These are phyloP conservation scores for Nomada flava DNA, from an alignment of 2,888 invertebrate genomes.

Conservation along the genomic window DNA sequence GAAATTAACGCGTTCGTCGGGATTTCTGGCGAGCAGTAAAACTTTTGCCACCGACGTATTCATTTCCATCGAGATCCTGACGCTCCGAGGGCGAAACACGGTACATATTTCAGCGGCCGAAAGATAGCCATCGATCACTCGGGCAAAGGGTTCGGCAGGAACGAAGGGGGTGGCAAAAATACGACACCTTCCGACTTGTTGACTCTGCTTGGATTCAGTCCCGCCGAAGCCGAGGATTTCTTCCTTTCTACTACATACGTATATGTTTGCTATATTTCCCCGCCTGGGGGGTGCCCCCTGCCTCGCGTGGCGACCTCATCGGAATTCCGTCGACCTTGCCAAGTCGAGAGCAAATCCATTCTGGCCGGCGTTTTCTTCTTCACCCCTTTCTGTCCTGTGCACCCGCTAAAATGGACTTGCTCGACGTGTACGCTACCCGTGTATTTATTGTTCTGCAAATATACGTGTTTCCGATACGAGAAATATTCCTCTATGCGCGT, in stretches of 20 bases:
- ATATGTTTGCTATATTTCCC: neutral
- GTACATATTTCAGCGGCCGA: conserved; percentile 13
- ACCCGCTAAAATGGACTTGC: conserved; percentile 13
- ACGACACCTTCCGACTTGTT: conserved; percentile 67
- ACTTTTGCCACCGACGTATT: conserved; percentile 12
- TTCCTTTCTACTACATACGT: conserved; percentile 42
- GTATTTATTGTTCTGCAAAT: conserved; percentile 47
- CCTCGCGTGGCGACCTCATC: conserved; percentile 74
- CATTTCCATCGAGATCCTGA: conserved; percentile 8
- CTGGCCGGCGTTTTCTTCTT: conserved; percentile 56
- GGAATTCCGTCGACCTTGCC: conserved; percentile 79
- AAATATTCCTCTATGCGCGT: neutral
- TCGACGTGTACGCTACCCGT: conserved; percentile 19
- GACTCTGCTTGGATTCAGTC: conserved; percentile 61
- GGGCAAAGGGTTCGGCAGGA: neutral
- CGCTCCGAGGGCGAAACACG: conserved; percentile 23
- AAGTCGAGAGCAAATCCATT: conserved; percentile 78
- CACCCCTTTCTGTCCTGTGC: conserved; percentile 29
- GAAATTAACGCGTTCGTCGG: neutral
- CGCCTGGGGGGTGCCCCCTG: neutral
- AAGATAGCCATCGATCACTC: conserved; percentile 63
- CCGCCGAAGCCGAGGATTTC: conserved; percentile 59
- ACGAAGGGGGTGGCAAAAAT: conserved; percentile 30
- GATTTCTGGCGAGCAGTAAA: neutral
- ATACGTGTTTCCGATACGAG: conserved; percentile 31